Evolutionary conservation across 30 jellyfish, hydroid and myxozoan species (phyloP).

Genomic region (Sanderia malayensis): DNA sequence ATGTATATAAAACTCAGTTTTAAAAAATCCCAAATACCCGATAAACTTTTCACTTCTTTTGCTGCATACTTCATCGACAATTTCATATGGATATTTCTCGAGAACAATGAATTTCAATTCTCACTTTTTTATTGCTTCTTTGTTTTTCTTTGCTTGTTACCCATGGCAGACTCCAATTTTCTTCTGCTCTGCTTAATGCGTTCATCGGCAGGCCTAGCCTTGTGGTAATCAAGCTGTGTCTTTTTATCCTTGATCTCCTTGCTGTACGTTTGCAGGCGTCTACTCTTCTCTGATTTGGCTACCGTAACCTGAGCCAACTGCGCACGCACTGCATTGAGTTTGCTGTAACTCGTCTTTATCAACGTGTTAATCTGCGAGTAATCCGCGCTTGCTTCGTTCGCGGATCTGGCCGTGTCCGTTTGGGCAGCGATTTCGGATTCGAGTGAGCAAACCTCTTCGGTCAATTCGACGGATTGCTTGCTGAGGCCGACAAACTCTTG

Average conservation of each 20-base stretch:
- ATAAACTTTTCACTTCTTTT: too few species aligned
- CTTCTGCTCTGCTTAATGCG: slow-evolving; percentile 53
- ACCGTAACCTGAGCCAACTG: slow-evolving; percentile 77
- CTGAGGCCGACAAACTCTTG: slow-evolving; percentile 71
- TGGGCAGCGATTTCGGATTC: slow-evolving; percentile 81
- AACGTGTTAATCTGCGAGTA: slow-evolving; percentile 39
- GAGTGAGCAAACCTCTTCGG: slow-evolving; percentile 58
- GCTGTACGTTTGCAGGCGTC: slow-evolving; percentile 51
- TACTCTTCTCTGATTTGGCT: slow-evolving; percentile 73
- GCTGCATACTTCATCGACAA: too few species aligned
- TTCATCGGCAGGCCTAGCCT: slow-evolving; percentile 65
- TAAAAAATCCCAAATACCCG: too few species aligned
- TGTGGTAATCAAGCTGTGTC: slow-evolving; percentile 63
- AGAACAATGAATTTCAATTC: too few species aligned
- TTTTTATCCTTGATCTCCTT: slow-evolving; percentile 68
- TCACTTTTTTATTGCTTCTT: too few species aligned
- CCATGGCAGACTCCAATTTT: slow-evolving; percentile 73
- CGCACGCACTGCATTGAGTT: slow-evolving; percentile 79
- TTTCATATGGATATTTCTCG: too few species aligned
- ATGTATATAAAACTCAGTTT: too few species aligned
- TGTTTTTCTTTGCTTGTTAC: slow-evolving; percentile 29
- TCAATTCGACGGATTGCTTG: slow-evolving; percentile 64
- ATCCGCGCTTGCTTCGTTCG: slow-evolving; percentile 41
- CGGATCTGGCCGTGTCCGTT: slow-evolving; percentile 74
- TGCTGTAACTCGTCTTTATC: slow-evolving; percentile 47